Conservation (phyloP, 2,888 invertebrate genomes). For the Andrena minutula region DNA sequence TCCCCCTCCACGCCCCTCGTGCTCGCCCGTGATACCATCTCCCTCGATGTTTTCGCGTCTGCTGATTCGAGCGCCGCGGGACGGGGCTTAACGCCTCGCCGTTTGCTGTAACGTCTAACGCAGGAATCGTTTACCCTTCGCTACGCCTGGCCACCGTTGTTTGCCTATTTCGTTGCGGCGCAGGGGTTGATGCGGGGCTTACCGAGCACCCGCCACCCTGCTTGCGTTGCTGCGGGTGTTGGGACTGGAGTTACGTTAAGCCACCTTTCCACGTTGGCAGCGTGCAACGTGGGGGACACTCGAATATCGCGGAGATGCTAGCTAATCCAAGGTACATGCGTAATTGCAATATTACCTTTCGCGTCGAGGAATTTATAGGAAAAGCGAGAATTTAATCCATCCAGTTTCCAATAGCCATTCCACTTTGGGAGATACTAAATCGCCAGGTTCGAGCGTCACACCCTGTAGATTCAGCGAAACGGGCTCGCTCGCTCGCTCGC, state of each 20-base stretch:
- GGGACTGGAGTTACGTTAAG: too few relatives aligned
- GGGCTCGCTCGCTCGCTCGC: slow-evolving; percentile 10
- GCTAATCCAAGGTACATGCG: too few relatives aligned
- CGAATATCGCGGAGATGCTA: too few relatives aligned
- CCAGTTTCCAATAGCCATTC: too few relatives aligned
- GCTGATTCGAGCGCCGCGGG: slow-evolving; percentile 13
- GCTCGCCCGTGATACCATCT: slow-evolving; percentile 15
- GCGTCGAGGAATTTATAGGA: too few relatives aligned
- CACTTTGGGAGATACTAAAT: neutral
- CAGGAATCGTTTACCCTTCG: slow-evolving; percentile 10
- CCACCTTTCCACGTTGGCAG: too few relatives aligned
- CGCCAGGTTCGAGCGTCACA: slow-evolving; percentile 25
- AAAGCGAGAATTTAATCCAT: too few relatives aligned
- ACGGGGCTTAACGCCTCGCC: slow-evolving; percentile 8
- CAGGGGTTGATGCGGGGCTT: too few relatives aligned
- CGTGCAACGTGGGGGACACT: too few relatives aligned
- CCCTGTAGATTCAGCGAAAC: slow-evolving; percentile 47
- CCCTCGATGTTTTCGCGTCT: slow-evolving; percentile 14
- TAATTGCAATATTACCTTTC: too few relatives aligned
- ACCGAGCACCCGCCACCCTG: too few relatives aligned
- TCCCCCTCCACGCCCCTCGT: neutral
- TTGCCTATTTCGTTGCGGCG: neutral
- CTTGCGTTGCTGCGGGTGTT: too few relatives aligned
- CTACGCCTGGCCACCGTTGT: neutral
- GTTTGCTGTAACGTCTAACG: neutral